A percentile compares a stretch with the other conserved stretches of the same genome.
Conservation (phyloP, 2,797 vertebrate genomes). For the Anabas testudineus region DNA sequence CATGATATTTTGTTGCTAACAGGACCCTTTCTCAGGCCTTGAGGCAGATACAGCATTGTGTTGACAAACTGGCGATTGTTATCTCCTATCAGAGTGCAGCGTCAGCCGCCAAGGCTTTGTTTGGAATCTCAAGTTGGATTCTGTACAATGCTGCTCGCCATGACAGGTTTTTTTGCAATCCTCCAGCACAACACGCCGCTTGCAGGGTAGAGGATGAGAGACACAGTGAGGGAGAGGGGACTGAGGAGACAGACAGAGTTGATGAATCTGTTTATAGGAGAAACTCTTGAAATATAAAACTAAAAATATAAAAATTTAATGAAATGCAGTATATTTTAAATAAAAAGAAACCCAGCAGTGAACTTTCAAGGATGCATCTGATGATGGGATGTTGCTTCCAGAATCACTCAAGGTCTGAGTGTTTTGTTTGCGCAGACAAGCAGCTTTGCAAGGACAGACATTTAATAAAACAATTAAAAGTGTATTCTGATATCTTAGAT, state of each 20-base stretch:
- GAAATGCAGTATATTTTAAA: slow-evolving; percentile 2
- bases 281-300: slow-evolving; percentile 9
- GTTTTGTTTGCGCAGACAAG: slow-evolving; percentile 12
- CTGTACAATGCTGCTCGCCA: slow-evolving; percentile 39
- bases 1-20: slow-evolving; percentile 72
- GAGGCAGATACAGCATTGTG: slow-evolving; percentile 67
- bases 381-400: background rate
- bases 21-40: slow-evolving; percentile 57
- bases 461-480: slow-evolving; percentile 25
- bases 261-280: slow-evolving; percentile 45
- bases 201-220: slow-evolving; percentile 48
- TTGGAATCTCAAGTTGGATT: slow-evolving; percentile 65
- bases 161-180: slow-evolving; percentile 64
- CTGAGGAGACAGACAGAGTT: slow-evolving; percentile 16
- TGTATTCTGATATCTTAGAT: slow-evolving; percentile 33
- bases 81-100: slow-evolving; percentile 71
- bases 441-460: slow-evolving; percentile 2
- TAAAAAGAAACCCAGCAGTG: background rate
- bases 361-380: slow-evolving; percentile 26
- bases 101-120: slow-evolving; percentile 63
- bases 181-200: slow-evolving; percentile 48
- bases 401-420: slow-evolving; percentile 28
- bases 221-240: slow-evolving; percentile 14
- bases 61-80: slow-evolving; percentile 79
- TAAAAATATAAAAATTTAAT: slow-evolving; percentile 3